Percentiles rank a stretch among this genome's conserved stretches.
Conservation (phyloP, 2,113 vertebrate genomes). For the Tragelaphus scriptus region DNA sequence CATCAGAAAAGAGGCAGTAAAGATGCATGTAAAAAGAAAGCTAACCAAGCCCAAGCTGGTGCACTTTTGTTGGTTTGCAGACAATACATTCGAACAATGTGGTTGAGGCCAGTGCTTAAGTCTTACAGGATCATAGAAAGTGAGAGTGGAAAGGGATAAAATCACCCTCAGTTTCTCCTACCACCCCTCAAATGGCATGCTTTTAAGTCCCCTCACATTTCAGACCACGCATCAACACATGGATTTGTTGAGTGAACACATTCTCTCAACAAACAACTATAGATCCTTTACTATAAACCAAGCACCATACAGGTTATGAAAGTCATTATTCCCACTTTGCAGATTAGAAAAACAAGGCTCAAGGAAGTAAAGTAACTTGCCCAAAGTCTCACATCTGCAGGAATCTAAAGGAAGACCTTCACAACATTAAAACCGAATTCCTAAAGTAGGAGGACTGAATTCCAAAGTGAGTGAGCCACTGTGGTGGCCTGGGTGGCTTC, state of each 20-base stretch:
- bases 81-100: conserved; percentile 19
- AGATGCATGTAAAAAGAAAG: background rate
- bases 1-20: conserved; percentile 36
- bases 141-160: background rate
- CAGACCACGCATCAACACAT: background rate
- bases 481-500: background rate
- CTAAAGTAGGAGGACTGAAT: background rate
- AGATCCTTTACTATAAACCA: background rate
- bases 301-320: background rate
- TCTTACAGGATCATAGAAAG: background rate
- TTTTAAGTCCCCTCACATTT: background rate
- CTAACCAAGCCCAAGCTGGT: background rate
- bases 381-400: background rate
- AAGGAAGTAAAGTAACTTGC: background rate
- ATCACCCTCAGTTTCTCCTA: background rate
- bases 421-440: background rate
- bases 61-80: conserved; percentile 28
- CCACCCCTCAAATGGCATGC: background rate
- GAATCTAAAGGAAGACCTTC: background rate
- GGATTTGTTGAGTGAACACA: background rate
- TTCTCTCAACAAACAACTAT: background rate
- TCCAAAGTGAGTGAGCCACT: background rate
- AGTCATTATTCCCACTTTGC: background rate
- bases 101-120: background rate
- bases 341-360: background rate